Conservation (phyloP, 2,888 invertebrate genomes). For the Heliconius erato region DNA sequence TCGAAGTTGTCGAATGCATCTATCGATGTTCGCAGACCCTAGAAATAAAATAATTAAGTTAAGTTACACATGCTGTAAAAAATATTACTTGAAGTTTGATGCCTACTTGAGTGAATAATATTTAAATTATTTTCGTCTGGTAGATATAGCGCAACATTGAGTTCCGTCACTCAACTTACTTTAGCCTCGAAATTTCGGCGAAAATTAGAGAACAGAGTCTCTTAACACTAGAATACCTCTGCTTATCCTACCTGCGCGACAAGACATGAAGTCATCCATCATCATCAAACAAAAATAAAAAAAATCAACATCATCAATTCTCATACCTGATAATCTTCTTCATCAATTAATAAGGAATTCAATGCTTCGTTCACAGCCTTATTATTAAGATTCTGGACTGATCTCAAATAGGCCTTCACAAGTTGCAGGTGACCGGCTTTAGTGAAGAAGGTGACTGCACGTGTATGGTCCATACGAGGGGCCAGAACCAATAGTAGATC, state of each 20-base stretch:
- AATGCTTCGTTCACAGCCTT: conserved; percentile 99
- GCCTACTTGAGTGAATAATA: too few species aligned
- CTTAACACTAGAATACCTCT: too few species aligned
- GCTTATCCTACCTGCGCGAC: too few species aligned
- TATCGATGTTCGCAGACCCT: conserved; percentile 97
- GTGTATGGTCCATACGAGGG: conserved; percentile 99
- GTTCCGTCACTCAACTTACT: too few species aligned
- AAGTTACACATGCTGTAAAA: not conserved
- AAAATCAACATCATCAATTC: not conserved
- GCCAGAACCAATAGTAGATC: conserved; percentile 98
- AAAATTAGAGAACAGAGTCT: too few species aligned
- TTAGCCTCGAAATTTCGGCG: too few species aligned
- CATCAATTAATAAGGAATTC: conserved; percentile 97
- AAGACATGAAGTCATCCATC: too few species aligned
- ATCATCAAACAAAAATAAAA: not conserved
- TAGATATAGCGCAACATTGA: too few species aligned
- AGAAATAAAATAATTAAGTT: conserved; percentile 38
- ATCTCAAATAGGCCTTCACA: conserved; percentile 98
- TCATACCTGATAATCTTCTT: conserved; percentile 96
- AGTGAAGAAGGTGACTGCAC: conserved; percentile 91
- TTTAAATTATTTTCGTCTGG: too few species aligned
- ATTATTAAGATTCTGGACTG: conserved; percentile 99
- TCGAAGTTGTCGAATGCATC: conserved; percentile 99
- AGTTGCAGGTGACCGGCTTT: conserved; percentile 96
- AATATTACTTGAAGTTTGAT: too few species aligned